Evolutionary conservation across 2,888 invertebrate genomes (phyloP), one percentile per base, ranked within the genome.

Genomic region (Ormyrus labotus): DNA sequence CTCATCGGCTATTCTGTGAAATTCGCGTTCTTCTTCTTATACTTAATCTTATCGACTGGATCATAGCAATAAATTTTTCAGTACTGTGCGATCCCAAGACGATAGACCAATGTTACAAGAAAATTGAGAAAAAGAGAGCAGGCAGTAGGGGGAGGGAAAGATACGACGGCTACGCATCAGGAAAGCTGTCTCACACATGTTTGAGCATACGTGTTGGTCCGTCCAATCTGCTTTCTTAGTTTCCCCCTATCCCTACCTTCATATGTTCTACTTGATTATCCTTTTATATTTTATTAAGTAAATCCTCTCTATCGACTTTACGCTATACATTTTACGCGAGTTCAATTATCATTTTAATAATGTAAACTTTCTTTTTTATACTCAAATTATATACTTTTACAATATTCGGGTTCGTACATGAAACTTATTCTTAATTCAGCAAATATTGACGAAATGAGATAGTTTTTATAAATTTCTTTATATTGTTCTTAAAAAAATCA

Each of bases 51-150:
- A 58, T 58, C 58, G 13, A 13, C 58, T 13, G 9, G 60, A 19
- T 19, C 13, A 19, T 60, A 60, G 60, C 9, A 34, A 60, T 34
- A 60, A 34, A 60, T 60, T 9, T 60, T 60, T 60, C 60, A 60
- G 19, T 19, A 19, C 60, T 60, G 6, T 3, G 60, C 34, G 5
- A 60, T 60, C 8, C 19, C 34, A 34, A 34, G 34, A 58, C 13
- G 58, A 58, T 13, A 58, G 58, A 58, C 13, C 51, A 58, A 58
- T 7, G 13, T 13, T 58, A 58, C 19, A 58, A 5, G 34, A 13
- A 7, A 58, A 58, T 7, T 58, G 58, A 58, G 58, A 13, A 58
- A 60, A 10, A 60, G 60, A 34, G 19, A 13, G 34, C 9, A 8
- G 19, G 60, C 60, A 19, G 9, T 19, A 60, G 34, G 19, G 11